These are phyloP conservation scores for Lepidothrix coronata DNA, from an alignment of 2,113 vertebrate genomes.

Conservation along the genomic window DNA sequence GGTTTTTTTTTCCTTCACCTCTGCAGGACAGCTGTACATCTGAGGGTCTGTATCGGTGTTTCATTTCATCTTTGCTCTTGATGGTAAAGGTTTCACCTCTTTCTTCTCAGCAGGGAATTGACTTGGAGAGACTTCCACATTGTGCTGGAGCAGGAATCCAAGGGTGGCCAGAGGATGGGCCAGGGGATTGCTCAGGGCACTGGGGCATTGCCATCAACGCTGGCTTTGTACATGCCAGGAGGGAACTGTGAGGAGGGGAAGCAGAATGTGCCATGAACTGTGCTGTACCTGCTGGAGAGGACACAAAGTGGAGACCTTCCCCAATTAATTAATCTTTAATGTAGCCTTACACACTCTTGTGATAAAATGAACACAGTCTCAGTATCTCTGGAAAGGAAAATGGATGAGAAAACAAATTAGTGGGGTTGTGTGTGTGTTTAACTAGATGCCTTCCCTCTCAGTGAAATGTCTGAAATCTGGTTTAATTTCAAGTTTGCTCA, in stretches of 20 bases:
- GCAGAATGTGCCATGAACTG: not conserved
- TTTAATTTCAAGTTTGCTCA: conserved; percentile 3
- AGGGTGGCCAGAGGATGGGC: not conserved
- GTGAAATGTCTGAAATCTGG: not conserved
- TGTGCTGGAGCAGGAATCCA: not conserved
- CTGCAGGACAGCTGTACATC: not conserved
- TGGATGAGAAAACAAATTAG: not conserved
- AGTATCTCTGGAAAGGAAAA: not conserved
- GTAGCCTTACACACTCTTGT: not conserved
- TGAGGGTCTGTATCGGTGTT: not conserved
- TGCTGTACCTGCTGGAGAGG: not conserved
- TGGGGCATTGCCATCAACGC: rapidly evolving
- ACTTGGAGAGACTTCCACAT: not conserved
- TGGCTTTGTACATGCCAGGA: not conserved
- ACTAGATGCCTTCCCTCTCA: not conserved
- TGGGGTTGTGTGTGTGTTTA: not conserved
- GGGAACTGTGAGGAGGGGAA: not conserved
- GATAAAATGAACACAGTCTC: not conserved
- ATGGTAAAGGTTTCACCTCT: not conserved
- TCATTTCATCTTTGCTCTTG: not conserved
- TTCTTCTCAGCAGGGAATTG: not conserved
- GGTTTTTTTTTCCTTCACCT: not conserved
- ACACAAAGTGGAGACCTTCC: not conserved
- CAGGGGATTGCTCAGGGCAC: not conserved
- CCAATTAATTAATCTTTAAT: not conserved